These are phyloP conservation scores for Polia nebulosa DNA, from an alignment of 2,888 invertebrate genomes.

Conservation along the genomic window DNA sequence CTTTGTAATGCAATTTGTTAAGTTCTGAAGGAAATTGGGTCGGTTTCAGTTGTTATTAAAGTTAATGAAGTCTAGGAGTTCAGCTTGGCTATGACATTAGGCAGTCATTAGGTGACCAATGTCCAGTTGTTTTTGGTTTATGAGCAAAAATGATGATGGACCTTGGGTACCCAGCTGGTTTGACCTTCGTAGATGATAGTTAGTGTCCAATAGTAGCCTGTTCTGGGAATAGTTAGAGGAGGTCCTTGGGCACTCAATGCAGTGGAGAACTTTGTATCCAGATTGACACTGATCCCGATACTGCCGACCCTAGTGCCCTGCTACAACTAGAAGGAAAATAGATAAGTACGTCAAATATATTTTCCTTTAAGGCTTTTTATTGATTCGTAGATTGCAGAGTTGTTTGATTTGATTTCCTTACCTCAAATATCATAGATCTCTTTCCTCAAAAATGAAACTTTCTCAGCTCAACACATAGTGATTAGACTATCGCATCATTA, in stretches of 20 bases:
- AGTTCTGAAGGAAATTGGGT: constrained; percentile 39
- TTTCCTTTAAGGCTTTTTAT: neutral
- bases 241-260: too few species aligned
- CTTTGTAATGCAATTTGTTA: constrained; percentile 28
- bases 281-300: neutral
- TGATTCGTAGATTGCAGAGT: neutral
- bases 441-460: neutral
- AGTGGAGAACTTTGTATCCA: neutral
- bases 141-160: neutral
- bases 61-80: neutral
- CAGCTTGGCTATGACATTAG: neutral
- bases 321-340: neutral
- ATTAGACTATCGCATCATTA: constrained; percentile 59
- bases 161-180: too few species aligned
- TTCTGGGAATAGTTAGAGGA: neutral
- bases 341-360: neutral
- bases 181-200: too few species aligned
- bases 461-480: constrained; percentile 1
- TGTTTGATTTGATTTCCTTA: neutral
- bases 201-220: neutral
- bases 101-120: neutral
- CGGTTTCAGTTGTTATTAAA: constrained; percentile 5
- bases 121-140: neutral
- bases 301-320: neutral
- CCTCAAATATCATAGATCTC: neutral